Conservation (phyloP, 2,888 invertebrate species). For the Argyresthia albistria region DNA sequence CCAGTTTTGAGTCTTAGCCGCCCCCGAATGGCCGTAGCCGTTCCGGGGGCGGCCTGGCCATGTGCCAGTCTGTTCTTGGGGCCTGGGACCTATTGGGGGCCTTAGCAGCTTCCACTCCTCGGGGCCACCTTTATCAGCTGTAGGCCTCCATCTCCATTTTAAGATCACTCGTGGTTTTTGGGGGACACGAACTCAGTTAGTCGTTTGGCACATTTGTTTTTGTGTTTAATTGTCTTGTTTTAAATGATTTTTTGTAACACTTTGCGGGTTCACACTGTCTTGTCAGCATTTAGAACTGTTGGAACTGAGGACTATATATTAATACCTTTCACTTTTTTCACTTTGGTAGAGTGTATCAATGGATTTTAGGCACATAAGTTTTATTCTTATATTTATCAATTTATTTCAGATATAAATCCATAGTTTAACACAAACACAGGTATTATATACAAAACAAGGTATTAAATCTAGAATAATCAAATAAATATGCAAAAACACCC, state of each 20-base stretch:
- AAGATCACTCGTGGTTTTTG: conserved; percentile 61
- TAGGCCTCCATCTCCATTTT: conserved; percentile 60
- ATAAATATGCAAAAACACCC: too few relatives aligned
- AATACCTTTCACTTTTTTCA: neutral
- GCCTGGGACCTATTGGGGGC: conserved; percentile 32
- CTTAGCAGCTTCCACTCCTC: conserved; percentile 67
- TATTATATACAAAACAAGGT: too few relatives aligned
- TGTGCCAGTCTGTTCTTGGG: conserved; percentile 41
- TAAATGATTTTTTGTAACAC: neutral
- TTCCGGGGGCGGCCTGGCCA: conserved; percentile 63
- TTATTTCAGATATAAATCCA: too few relatives aligned
- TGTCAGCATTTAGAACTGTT: conserved; percentile 1
- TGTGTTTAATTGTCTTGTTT: conserved; percentile 4
- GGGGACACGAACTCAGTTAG: conserved; percentile 21
- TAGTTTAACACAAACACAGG: too few relatives aligned
- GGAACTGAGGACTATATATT: neutral
- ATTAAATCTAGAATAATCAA: too few relatives aligned
- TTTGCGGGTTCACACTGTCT: neutral
- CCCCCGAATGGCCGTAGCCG: conserved; percentile 41
- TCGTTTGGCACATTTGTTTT: conserved; percentile 23
- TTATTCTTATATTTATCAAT: too few relatives aligned
- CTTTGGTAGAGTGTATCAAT: conserved; percentile 3
- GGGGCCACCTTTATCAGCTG: conserved; percentile 49
- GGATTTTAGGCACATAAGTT: neutral
- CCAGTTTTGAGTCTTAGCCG: conserved; percentile 13